phyloP scores from a whole-genome alignment of 2,113 vertebrate species.

The Pterophyllum scalare region DNA sequence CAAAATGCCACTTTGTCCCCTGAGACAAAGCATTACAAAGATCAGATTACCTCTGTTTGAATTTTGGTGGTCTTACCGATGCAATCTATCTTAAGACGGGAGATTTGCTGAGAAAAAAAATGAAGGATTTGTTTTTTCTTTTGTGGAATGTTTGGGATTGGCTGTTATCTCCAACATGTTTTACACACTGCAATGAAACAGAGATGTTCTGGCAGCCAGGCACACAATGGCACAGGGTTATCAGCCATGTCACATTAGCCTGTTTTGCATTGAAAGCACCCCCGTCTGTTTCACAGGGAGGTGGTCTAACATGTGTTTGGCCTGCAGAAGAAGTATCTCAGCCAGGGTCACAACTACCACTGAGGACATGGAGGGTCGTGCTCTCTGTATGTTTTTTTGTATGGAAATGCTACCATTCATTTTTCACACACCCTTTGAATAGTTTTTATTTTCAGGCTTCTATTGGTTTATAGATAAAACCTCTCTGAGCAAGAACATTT shows the following conservation, averaged over 20 bases:
- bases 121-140: constrained; percentile 53
- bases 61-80: constrained; percentile 59
- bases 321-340: constrained; percentile 22
- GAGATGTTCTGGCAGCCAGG: constrained; percentile 32
- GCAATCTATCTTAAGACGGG: constrained; percentile 59
- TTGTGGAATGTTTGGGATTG: constrained; percentile 58
- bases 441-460: background rate
- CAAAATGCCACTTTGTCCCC: constrained; percentile 41
- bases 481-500: background rate
- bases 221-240: constrained; percentile 59
- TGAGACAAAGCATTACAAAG: constrained; percentile 35
- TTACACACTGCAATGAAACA: constrained; percentile 47
- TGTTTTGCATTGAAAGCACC: constrained; percentile 2
- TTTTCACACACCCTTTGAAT: constrained; percentile 34
- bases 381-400: constrained; percentile 7
- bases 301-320: constrained; percentile 33
- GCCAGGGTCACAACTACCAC: background rate
- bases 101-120: constrained; percentile 49
- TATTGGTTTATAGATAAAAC: background rate
- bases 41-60: constrained; percentile 54
- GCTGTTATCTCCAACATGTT: constrained; percentile 58
- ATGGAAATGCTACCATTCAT: background rate
- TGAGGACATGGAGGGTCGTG: constrained; percentile 24
- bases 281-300: constrained; percentile 20
- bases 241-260: constrained; percentile 45